phyloP scores from a whole-genome alignment of 2,888 invertebrate genomes.

The Dioctria rufipes region DNA sequence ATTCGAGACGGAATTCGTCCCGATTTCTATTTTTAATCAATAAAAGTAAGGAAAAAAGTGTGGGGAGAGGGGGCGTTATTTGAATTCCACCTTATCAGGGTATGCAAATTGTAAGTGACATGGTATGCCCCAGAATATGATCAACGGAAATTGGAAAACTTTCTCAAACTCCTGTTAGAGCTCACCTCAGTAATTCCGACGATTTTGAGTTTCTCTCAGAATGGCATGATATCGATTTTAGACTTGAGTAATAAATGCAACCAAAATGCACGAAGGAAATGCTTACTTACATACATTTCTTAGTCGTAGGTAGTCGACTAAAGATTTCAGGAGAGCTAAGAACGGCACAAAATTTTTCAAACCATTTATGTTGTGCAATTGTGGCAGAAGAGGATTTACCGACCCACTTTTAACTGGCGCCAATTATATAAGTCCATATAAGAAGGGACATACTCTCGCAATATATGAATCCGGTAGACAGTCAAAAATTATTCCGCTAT shows the following conservation, averaged over 20 bases:
- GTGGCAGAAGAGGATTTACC: neutral
- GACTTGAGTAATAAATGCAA: no score
- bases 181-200: neutral
- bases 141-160: constrained; percentile 24
- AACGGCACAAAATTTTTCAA: no score
- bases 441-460: neutral
- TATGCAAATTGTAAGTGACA: neutral
- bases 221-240: neutral
- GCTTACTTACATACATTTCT: neutral
- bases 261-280: neutral
- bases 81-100: neutral
- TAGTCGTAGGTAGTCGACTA: neutral
- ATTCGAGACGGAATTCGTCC: neutral
- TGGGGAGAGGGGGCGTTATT: neutral
- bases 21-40: neutral
- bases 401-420: neutral
- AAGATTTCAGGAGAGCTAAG: neutral
- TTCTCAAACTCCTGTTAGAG: neutral
- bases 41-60: neutral
- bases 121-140: constrained; percentile 3
- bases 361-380: neutral
- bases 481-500: neutral
- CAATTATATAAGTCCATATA: neutral
- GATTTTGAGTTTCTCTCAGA: neutral
- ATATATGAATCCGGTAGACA: neutral